Conservation (phyloP, 92 coral and sea anemone species). For the Actinostola sp. region DNA sequence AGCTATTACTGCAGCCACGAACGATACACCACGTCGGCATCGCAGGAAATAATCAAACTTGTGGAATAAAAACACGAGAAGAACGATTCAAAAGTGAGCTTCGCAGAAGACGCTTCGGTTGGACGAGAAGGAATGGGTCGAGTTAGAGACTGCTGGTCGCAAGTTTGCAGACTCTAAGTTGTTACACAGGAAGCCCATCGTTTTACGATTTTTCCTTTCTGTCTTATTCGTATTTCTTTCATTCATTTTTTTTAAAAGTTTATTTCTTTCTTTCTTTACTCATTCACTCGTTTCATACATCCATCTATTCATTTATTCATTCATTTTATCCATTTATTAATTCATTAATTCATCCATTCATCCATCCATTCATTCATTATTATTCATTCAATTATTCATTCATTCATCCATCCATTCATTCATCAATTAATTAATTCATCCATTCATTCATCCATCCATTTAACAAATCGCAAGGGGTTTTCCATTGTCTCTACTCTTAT, state of each 20-base stretch:
- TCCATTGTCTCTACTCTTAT: too few species aligned
- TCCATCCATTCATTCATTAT: constrained; percentile 1
- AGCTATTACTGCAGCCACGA: constrained; percentile 18
- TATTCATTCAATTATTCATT: background rate
- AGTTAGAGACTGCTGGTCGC: background rate
- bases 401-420: background rate
- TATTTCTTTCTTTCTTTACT: background rate
- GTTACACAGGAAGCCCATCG: background rate
- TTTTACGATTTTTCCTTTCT: background rate
- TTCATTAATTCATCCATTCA: constrained; percentile 5
- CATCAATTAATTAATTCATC: background rate
- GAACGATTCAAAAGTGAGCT: background rate
- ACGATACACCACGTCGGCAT: constrained; percentile 36
- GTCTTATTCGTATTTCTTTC: background rate
- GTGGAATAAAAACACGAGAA: background rate
- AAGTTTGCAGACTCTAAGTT: background rate
- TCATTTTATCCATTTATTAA: background rate
- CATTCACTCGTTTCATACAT: background rate
- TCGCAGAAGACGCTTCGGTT: background rate
- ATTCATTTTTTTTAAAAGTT: background rate
- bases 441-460: too few species aligned
- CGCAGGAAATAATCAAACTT: background rate
- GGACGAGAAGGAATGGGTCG: constrained; percentile 3
- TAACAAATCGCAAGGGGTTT: too few species aligned
- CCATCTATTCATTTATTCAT: background rate